Percentiles rank a stretch among this genome's conserved stretches.
Conservation (phyloP, 2,113 vertebrate species). For the Ginglymostoma cirratum region DNA sequence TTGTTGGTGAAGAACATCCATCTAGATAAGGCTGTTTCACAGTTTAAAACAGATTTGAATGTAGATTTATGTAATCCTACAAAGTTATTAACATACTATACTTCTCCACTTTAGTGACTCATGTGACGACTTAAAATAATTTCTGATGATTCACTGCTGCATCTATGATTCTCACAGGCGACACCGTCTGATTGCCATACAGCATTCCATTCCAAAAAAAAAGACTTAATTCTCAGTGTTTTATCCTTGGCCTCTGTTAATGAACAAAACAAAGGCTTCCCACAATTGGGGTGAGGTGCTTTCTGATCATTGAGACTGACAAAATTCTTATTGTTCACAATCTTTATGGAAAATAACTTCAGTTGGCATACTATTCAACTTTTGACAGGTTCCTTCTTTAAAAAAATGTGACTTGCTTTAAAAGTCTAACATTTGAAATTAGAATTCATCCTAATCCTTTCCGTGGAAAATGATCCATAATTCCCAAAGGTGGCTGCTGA, state of each 20-base stretch:
- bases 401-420: background rate
- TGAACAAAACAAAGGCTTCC: background rate
- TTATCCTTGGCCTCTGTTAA: background rate
- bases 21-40: background rate
- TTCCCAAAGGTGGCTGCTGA: background rate
- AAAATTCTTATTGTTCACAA: background rate
- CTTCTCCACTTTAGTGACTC: background rate
- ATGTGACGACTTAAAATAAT: background rate
- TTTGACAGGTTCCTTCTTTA: background rate
- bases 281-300: background rate
- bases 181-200: background rate
- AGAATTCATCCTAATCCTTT: background rate
- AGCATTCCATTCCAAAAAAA: background rate
- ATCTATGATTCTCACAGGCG: background rate
- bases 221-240: background rate
- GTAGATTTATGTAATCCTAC: background rate
- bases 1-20: too few species aligned
- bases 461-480: background rate
- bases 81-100: background rate
- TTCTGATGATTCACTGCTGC: background rate
- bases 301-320: background rate
- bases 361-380: background rate
- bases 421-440: background rate
- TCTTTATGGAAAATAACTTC: background rate
- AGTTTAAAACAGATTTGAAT: background rate